Evolutionary conservation across 1,140 invertebrate species (phyloP).

Genomic region (Manduca sexta): DNA sequence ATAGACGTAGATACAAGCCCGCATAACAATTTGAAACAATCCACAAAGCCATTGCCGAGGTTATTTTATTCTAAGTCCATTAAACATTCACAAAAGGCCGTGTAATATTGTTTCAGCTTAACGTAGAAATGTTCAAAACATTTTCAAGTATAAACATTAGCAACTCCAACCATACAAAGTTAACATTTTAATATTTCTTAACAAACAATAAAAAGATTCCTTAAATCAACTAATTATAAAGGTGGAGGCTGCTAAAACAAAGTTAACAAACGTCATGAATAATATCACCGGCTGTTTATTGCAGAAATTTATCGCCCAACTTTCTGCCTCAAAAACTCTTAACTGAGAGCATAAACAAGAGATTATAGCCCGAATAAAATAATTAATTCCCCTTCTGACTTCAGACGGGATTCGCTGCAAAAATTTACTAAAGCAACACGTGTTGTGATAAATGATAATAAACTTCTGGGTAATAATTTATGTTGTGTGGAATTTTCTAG

Average conservation of each 20-base stretch:
- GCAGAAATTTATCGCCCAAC: conserved; percentile 54
- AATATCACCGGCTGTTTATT: conserved; percentile 61
- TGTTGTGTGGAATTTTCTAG: too few species aligned
- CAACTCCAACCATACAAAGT: background rate
- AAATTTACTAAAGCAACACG: background rate
- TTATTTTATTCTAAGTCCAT: too few species aligned
- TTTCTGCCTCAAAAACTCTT: conserved; percentile 52
- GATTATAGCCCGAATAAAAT: conserved; percentile 51
- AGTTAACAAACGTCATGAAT: conserved; percentile 58
- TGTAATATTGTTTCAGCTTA: too few species aligned
- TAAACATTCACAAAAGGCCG: too few species aligned
- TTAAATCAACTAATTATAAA: conserved; percentile 42
- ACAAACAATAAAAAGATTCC: conserved; percentile 29
- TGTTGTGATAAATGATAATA: too few species aligned
- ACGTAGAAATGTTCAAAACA: too few species aligned
- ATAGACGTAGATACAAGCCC: too few species aligned
- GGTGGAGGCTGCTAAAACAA: conserved; percentile 41
- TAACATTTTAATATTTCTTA: background rate
- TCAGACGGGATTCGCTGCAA: conserved; percentile 1
- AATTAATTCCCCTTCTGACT: conserved; percentile 36
- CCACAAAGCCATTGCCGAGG: too few species aligned
- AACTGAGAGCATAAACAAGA: conserved; percentile 55
- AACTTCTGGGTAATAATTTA: too few species aligned
- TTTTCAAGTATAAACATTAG: background rate
- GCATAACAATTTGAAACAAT: too few species aligned